phyloP scores from a whole-genome alignment of 2,113 vertebrate genomes.

The Pampusana beccarii region DNA sequence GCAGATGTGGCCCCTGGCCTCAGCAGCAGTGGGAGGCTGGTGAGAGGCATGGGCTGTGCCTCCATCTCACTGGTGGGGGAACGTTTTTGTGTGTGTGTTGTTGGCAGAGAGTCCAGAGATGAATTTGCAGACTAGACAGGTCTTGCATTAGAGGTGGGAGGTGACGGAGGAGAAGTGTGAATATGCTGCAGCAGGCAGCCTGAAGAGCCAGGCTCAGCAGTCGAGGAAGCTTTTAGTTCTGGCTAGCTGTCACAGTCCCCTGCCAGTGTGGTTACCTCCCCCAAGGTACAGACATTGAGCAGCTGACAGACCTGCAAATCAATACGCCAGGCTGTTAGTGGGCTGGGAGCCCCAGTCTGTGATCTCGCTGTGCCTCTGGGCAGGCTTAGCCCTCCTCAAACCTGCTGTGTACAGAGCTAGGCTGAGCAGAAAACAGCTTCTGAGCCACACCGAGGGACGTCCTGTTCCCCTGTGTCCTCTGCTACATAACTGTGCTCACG shows the following conservation, averaged over 20 bases:
- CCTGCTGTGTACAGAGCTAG: not conserved
- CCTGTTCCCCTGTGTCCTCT: not conserved
- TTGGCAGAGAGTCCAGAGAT: fast-evolving
- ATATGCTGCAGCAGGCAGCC: fast-evolving
- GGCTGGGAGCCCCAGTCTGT: not conserved
- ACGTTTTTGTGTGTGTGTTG: fast-evolving
- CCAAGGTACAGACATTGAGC: not conserved
- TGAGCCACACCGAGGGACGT: fast-evolving
- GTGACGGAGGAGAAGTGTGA: fast-evolving
- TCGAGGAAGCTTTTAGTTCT: not conserved
- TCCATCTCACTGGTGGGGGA: fast-evolving
- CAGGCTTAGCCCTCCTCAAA: not conserved
- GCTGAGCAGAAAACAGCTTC: not conserved
- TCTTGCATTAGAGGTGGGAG: fast-evolving
- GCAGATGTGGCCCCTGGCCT: too few species aligned
- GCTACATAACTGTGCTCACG: fast-evolving
- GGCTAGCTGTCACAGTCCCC: not conserved
- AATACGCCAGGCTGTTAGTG: fast-evolving
- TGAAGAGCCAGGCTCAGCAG: not conserved
- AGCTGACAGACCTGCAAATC: not conserved
- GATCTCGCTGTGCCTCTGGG: not conserved
- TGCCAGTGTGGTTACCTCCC: fast-evolving
- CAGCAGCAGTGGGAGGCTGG: not conserved
- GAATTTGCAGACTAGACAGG: not conserved
- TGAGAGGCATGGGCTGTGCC: not conserved